phyloP scores from a whole-genome alignment of 2,797 vertebrate genomes.

The Phrynocephalus forsythii region DNA sequence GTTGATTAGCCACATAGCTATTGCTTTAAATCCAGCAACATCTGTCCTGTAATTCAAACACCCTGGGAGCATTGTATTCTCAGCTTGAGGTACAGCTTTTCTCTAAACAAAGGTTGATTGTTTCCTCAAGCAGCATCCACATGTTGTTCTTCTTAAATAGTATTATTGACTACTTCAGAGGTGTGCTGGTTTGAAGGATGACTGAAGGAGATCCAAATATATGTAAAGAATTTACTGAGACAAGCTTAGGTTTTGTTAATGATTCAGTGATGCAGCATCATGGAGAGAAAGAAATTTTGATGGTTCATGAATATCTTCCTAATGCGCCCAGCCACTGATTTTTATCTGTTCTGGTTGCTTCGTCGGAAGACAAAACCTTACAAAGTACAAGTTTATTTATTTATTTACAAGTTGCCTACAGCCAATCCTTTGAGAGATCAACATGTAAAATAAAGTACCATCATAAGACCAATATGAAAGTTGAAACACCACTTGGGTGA shows the following conservation, averaged over 20 bases:
- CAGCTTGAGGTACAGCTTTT: conserved; percentile 43
- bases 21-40: conserved; percentile 59
- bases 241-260: background rate
- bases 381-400: background rate
- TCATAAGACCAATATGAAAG: background rate
- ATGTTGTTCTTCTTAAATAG: conserved; percentile 33
- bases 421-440: background rate
- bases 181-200: conserved; percentile 1
- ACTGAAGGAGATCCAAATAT: background rate
- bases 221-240: conserved; percentile 13
- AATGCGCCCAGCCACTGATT: background rate
- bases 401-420: background rate
- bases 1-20: conserved; percentile 52
- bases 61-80: conserved; percentile 53
- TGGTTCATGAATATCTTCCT: background rate
- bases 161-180: conserved; percentile 8
- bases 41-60: conserved; percentile 57
- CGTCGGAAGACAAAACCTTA: background rate
- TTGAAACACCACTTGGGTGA: background rate
- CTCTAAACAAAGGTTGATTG: conserved; percentile 62
- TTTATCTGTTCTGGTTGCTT: background rate
- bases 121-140: conserved; percentile 25
- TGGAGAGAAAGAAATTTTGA: background rate
- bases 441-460: background rate
- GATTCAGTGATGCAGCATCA: background rate